Evolutionary conservation across 37 sponge, comb jelly and placozoan species (phyloP).

Genomic region (Spongilla lacustris): DNA sequence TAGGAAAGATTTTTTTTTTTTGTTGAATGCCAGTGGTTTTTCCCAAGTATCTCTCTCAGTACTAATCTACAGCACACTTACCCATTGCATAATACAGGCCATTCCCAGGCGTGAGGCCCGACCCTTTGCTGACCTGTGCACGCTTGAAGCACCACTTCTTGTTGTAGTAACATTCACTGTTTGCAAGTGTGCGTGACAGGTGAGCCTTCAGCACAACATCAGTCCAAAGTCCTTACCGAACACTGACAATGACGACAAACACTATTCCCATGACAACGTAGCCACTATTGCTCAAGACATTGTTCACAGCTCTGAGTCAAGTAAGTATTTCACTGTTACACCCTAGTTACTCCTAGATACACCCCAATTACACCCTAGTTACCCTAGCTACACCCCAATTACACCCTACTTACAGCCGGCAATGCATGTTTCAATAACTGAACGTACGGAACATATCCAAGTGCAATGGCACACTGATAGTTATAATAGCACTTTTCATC

Average conservation of each 20-base stretch:
- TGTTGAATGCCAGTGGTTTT: too few relatives aligned
- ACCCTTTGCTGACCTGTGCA: background rate
- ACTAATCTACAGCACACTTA: background rate
- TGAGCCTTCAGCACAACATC: background rate
- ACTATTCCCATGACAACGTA: slow-evolving; percentile 59
- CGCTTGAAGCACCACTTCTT: background rate
- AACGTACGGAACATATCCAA: background rate
- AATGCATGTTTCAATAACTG: background rate
- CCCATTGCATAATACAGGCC: slow-evolving; percentile 60
- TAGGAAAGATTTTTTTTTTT: background rate
- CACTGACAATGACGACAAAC: slow-evolving; percentile 32
- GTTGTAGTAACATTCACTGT: background rate
- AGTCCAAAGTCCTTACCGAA: background rate
- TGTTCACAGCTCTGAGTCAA: slow-evolving; percentile 36
- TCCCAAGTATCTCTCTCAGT: too few relatives aligned
- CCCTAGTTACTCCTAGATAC: background rate
- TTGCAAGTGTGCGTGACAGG: background rate
- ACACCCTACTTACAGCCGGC: background rate
- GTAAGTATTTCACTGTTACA: background rate
- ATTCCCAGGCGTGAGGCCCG: slow-evolving; percentile 55
- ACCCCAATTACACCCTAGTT: too few relatives aligned
- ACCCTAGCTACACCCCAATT: background rate
- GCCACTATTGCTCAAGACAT: slow-evolving; percentile 64
- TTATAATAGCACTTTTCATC: background rate
- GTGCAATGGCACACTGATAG: background rate